Percentiles rank a stretch among this genome's conserved stretches.
Evolutionary conservation across 1,140 invertebrate genomes (phyloP).

Genomic region (Piezodorus guildinii): DNA sequence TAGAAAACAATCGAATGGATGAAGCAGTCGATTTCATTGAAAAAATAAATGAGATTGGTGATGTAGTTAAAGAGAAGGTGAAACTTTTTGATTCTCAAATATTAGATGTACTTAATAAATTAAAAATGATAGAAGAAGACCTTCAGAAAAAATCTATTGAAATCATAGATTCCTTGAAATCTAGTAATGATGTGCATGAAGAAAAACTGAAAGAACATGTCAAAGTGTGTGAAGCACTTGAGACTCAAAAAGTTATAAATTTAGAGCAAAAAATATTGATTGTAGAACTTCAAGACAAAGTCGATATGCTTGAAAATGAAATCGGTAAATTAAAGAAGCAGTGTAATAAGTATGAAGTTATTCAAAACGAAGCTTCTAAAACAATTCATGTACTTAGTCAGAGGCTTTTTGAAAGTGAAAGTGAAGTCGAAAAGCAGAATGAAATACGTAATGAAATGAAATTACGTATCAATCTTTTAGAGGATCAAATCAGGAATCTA

Average conservation of each 20-base stretch:
- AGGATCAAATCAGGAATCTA: slow-evolving; percentile 19
- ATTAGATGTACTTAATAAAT: background rate
- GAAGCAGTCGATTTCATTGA: background rate
- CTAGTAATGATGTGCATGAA: background rate
- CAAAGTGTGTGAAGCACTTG: slow-evolving; percentile 10
- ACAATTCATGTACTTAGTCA: slow-evolving; percentile 24
- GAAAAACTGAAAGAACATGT: slow-evolving; percentile 7
- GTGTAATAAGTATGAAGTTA: slow-evolving; percentile 24
- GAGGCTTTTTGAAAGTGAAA: slow-evolving; percentile 22
- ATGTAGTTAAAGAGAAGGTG: slow-evolving; percentile 7
- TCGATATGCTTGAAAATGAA: slow-evolving; percentile 14
- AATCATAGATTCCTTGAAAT: slow-evolving; percentile 10
- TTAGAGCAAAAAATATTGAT: slow-evolving; percentile 18
- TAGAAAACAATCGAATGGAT: slow-evolving; percentile 8
- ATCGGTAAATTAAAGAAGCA: slow-evolving; percentile 9
- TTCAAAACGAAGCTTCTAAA: slow-evolving; percentile 20
- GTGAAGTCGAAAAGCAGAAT: slow-evolving; percentile 23
- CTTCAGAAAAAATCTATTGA: slow-evolving; percentile 16
- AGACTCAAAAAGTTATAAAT: slow-evolving; percentile 6
- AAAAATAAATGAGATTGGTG: slow-evolving; percentile 14
- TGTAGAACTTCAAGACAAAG: slow-evolving; percentile 22
- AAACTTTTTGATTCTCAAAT: slow-evolving; percentile 9
- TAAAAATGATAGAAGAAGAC: slow-evolving; percentile 18
- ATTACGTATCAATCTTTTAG: slow-evolving; percentile 13
- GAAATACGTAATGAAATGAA: slow-evolving; percentile 18